These are phyloP conservation scores for Carettochelys insculpta DNA, from an alignment of 2,113 vertebrate genomes.

Conservation along the genomic window DNA sequence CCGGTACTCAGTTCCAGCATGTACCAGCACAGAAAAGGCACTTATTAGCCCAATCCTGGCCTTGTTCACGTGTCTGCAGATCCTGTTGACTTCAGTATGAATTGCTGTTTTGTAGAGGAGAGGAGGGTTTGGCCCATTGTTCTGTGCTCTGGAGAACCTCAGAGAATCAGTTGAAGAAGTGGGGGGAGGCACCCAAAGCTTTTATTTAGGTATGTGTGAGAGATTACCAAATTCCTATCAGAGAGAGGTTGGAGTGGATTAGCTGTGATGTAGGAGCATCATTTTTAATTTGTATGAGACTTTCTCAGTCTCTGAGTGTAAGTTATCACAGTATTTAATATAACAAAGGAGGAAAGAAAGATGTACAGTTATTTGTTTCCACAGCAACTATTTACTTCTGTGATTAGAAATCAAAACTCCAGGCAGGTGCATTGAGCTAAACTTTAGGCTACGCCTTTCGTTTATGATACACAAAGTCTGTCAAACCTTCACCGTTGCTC, in stretches of 20 bases:
- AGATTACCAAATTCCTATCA: constrained; percentile 51
- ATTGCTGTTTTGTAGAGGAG: neutral
- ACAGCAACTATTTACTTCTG: constrained; percentile 37
- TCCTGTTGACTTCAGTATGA: constrained; percentile 12
- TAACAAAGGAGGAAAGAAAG: constrained; percentile 63
- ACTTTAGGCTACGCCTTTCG: neutral
- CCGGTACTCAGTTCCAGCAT: too few relatives aligned
- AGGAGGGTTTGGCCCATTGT: constrained; percentile 1
- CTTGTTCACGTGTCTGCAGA: neutral
- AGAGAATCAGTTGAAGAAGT: constrained; percentile 13
- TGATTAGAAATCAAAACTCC: constrained; percentile 51
- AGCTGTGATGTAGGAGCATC: constrained; percentile 59
- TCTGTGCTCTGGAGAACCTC: constrained; percentile 25
- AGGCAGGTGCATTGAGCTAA: constrained; percentile 16
- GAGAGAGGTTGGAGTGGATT: constrained; percentile 61
- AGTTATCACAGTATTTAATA: constrained; percentile 67
- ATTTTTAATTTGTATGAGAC: constrained; percentile 38
- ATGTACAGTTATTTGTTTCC: constrained; percentile 68
- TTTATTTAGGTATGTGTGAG: constrained; percentile 53
- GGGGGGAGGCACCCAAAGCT: constrained; percentile 51
- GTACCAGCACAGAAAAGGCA: too few relatives aligned
- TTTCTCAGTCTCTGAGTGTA: constrained; percentile 67
- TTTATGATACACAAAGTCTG: neutral
- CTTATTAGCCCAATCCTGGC: constrained; percentile 42
- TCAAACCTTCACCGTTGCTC: neutral